These are phyloP conservation scores for Enteromius afrohamiltoni DNA, from an alignment of 2,797 vertebrate species.

Conservation along the genomic window DNA sequence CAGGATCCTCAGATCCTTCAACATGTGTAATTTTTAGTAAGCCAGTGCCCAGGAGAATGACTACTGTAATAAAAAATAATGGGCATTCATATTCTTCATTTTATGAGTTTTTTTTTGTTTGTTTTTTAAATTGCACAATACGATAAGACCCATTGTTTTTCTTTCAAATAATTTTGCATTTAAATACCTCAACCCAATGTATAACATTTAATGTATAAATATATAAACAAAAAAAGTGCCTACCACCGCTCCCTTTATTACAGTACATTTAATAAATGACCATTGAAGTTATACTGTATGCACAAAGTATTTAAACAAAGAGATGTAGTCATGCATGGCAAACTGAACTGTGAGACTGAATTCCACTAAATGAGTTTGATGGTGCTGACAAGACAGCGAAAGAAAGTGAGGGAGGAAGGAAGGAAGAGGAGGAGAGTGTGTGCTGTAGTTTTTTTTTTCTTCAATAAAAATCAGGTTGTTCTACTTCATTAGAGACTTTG, in stretches of 20 bases:
- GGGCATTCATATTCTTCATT: neutral
- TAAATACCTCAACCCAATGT: neutral
- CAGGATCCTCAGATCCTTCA: neutral
- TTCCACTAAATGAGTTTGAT: conserved; percentile 54
- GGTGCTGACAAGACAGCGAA: conserved; percentile 31
- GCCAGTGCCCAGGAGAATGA: neutral
- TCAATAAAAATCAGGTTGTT: conserved; percentile 58
- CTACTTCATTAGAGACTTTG: conserved; percentile 55
- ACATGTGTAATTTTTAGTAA: neutral
- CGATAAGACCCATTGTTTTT: neutral
- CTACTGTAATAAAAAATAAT: neutral
- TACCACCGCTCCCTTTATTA: neutral
- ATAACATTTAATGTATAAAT: no score
- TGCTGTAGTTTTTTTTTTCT: conserved; percentile 19
- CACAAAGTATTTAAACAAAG: conserved; percentile 5
- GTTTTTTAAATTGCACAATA: no score
- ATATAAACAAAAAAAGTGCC: no score
- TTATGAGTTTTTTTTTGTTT: neutral
- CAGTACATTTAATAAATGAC: neutral
- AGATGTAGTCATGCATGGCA: conserved; percentile 50
- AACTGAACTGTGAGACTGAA: conserved; percentile 34
- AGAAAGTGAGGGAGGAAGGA: neutral
- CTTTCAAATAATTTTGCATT: neutral
- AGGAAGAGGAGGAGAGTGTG: conserved; percentile 25
- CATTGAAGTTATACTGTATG: neutral